Evolutionary conservation across 2,888 invertebrate species (phyloP), one percentile per base, ranked within the genome.

Genomic region (Argyresthia goedartella): DNA sequence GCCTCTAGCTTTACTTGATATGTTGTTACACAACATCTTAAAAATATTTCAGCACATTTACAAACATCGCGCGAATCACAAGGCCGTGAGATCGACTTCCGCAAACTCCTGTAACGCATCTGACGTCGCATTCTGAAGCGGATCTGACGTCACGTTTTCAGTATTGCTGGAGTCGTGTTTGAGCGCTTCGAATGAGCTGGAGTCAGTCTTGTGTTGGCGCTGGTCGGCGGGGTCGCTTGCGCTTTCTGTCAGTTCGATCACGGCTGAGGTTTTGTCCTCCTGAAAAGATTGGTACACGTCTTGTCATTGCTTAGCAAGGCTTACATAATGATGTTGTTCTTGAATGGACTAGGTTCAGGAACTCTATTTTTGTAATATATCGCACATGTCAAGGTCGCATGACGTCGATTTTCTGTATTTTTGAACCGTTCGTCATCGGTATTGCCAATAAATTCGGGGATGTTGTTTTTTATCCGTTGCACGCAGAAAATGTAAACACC

Each of bases 31-130:
- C 36, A 14, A 45, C n/a, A 25, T 0, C 14, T 48, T 39, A 44
- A 35, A 56, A 43, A 14, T 53, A 53, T 34, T 60, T 69, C 14
- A 77, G 55, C 13, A 79, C 55, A 58, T 64, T 60, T 54, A 64
- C 61, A 49, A 81, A 70, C 9, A 80, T 0, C 0, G 65, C 59
- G 56, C 72, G 33, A 71, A 78, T 79, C 81, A 81, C 58, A 69
- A 73, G 44, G 33, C 14, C 25, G 70, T 68, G 7, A 82, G 59
- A 53, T 82, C 79, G 0, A 81, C 68, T 1, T 82, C 81, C 0
- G 77, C 68, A 47, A 81, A 79, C 13, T 72, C 71, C 16, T 43
- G 49, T 36, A 53, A 16, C 39, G 50, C 50, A 14, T 52, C 52
- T 43, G 52, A 48, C 43, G 33, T 42, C 11, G 42, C 50, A 39